Conservation (phyloP, 2,888 invertebrate species). For the Adelognathus sp. region DNA sequence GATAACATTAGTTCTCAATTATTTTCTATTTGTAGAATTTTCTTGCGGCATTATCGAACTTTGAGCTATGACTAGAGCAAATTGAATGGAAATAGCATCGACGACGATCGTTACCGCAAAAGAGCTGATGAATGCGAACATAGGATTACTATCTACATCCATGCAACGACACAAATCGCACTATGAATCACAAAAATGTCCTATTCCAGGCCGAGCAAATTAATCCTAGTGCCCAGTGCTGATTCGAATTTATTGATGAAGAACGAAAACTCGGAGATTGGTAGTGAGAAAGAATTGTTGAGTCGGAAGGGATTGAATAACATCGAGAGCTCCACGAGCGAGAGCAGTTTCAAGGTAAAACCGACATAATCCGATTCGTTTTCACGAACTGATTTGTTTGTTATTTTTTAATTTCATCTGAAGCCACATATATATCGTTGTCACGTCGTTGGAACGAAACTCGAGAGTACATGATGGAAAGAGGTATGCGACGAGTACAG, state of each 20-base stretch:
- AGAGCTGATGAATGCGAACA: not conserved
- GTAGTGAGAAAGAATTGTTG: not conserved
- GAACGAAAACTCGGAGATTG: slow-evolving; percentile 11
- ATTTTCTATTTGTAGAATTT: too few relatives aligned
- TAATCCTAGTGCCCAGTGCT: slow-evolving; percentile 31
- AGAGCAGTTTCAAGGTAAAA: slow-evolving; percentile 40
- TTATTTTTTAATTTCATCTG: not conserved
- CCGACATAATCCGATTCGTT: not conserved
- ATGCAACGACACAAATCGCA: not conserved
- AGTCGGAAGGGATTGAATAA: not conserved
- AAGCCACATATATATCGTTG: not conserved
- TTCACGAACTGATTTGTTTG: slow-evolving; percentile 2
- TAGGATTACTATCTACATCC: not conserved
- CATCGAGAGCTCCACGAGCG: slow-evolving; percentile 15
- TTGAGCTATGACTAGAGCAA: too few relatives aligned
- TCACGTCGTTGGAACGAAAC: not conserved
- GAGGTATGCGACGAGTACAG: too few relatives aligned
- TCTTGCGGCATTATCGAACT: too few relatives aligned
- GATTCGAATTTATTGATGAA: slow-evolving; percentile 30
- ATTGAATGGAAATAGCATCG: not conserved
- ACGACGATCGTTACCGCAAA: not conserved
- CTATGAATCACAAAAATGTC: not conserved
- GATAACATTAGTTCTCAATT: too few relatives aligned
- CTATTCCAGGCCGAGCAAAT: slow-evolving; percentile 33
- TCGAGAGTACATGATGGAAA: too few relatives aligned